These are phyloP conservation scores for Elegia similella DNA, from an alignment of 2,888 invertebrate genomes.

Conservation along the genomic window DNA sequence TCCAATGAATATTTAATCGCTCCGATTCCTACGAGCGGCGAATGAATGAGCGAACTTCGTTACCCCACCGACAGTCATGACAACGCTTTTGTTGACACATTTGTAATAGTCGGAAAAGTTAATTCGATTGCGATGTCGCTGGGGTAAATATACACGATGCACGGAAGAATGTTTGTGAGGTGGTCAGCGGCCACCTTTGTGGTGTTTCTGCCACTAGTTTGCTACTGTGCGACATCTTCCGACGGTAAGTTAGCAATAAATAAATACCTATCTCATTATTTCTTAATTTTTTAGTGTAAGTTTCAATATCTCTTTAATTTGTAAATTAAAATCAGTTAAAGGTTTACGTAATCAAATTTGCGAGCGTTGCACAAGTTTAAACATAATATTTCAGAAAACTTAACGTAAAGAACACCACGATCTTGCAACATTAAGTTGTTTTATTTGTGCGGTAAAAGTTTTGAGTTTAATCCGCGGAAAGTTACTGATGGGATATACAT, in stretches of 20 bases:
- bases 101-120: slow-evolving; percentile 59
- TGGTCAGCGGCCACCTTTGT: slow-evolving; percentile 49
- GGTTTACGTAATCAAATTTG: not conserved
- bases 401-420: not conserved
- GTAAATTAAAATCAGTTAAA: no score
- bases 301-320: no score
- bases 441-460: slow-evolving; percentile 18
- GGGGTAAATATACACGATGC: slow-evolving; percentile 63
- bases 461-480: slow-evolving; percentile 26
- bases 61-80: slow-evolving; percentile 56
- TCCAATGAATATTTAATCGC: slow-evolving; percentile 72
- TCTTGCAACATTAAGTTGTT: not conserved
- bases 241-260: slow-evolving; percentile 59
- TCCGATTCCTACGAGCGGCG: slow-evolving; percentile 54
- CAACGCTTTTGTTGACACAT: slow-evolving; percentile 54
- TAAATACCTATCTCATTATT: not conserved
- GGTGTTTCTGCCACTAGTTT: slow-evolving; percentile 54
- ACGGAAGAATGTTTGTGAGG: slow-evolving; percentile 52
- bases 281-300: not conserved
- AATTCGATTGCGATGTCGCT: slow-evolving; percentile 57
- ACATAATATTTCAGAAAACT: not conserved
- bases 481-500: slow-evolving; percentile 32
- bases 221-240: slow-evolving; percentile 54
- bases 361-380: no score
- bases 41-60: slow-evolving; percentile 65